Conservation (phyloP, 2,113 vertebrate species). For the Dermatemys mawii region DNA sequence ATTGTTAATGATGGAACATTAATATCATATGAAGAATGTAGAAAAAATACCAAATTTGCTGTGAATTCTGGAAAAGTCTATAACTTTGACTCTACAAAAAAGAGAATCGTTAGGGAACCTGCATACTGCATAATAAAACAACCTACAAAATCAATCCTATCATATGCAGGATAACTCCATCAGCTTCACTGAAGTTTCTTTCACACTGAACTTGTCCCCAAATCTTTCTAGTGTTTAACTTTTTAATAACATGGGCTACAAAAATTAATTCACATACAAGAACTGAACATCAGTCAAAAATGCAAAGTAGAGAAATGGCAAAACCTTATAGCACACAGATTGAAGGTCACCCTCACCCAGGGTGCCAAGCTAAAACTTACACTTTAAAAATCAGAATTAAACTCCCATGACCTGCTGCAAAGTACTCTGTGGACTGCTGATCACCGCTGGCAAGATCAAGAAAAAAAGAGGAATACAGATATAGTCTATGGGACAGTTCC, state of each 20-base stretch:
- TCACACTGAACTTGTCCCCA: not conserved
- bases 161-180: not conserved
- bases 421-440: not conserved
- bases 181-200: too few relatives aligned
- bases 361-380: not conserved
- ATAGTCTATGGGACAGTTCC: not conserved
- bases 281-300: conserved; percentile 25
- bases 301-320: conserved; percentile 7
- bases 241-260: not conserved
- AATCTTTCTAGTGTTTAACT: not conserved
- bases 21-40: not conserved
- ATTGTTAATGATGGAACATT: conserved; percentile 6
- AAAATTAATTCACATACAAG: conserved; percentile 4
- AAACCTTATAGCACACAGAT: conserved; percentile 24
- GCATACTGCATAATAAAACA: not conserved
- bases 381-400: not conserved
- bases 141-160: not conserved
- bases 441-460: conserved; percentile 1
- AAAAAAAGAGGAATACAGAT: not conserved
- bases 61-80: not conserved
- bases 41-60: not conserved
- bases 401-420: not conserved
- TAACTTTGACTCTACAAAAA: not conserved
- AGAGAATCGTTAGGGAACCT: not conserved
- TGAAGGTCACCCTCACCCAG: not conserved